Evolutionary conservation across 2,888 invertebrate species (phyloP).

Genomic region (Drosophila tanythrix): DNA sequence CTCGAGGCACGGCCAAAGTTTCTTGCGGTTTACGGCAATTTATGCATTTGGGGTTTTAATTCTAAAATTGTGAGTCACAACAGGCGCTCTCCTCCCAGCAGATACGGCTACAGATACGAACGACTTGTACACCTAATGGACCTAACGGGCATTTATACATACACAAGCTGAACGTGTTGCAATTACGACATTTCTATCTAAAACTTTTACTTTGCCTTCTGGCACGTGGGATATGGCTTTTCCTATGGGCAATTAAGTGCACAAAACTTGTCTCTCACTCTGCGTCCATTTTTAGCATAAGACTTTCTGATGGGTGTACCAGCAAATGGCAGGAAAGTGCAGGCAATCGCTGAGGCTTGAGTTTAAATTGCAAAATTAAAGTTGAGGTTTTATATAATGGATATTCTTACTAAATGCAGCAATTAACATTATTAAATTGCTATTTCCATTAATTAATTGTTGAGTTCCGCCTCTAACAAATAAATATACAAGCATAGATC

Average conservation of each 20-base stretch:
- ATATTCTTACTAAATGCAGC: background rate
- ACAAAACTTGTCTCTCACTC: conserved; percentile 36
- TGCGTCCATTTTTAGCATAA: background rate
- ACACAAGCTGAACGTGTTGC: conserved; percentile 63
- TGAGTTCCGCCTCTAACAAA: background rate
- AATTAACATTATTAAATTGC: background rate
- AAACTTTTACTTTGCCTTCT: conserved; percentile 65
- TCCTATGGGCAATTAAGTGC: conserved; percentile 56
- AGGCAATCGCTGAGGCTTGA: conserved; percentile 7
- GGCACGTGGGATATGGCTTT: conserved; percentile 45
- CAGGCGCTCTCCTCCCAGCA: conserved; percentile 48
- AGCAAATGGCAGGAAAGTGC: conserved; percentile 8
- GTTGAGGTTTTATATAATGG: background rate
- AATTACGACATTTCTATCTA: conserved; percentile 67
- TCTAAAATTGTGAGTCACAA: conserved; percentile 80
- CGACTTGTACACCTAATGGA: conserved; percentile 64
- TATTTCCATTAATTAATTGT: background rate
- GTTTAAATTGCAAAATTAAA: conserved; percentile 4
- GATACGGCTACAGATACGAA: conserved; percentile 36
- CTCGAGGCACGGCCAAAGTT: conserved; percentile 73
- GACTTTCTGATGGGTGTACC: background rate
- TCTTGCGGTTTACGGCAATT: conserved; percentile 81
- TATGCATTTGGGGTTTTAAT: conserved; percentile 77
- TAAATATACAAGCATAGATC: background rate
- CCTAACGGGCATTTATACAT: conserved; percentile 44